Conservation (phyloP, 2,113 vertebrate genomes). For the Urocitellus parryii region DNA sequence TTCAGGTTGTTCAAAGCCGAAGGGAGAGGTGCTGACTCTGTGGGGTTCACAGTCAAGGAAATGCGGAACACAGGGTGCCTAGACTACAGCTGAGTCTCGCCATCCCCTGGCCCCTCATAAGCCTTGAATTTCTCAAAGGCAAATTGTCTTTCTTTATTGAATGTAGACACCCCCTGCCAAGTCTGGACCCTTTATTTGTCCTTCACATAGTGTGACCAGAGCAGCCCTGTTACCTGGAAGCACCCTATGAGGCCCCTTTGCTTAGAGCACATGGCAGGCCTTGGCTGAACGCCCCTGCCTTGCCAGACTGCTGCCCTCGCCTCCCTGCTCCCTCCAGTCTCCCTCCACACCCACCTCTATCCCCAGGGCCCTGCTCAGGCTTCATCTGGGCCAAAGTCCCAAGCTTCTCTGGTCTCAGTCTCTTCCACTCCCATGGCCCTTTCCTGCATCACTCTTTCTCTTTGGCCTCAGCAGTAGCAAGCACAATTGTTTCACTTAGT, state of each 20-base stretch:
- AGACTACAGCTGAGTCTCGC: neutral
- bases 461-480: no score
- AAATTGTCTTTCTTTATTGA: neutral
- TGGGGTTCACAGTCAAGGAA: neutral
- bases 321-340: neutral
- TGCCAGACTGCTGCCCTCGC: neutral
- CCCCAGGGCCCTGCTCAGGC: neutral
- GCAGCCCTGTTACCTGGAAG: neutral
- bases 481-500: neutral
- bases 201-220: neutral
- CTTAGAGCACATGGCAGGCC: neutral
- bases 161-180: no score
- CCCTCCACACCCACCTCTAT: neutral
- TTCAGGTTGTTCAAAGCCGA: neutral
- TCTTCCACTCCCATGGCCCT: fast-evolving
- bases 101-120: neutral
- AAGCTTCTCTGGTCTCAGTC: fast-evolving
- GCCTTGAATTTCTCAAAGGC: neutral
- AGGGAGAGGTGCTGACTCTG: neutral
- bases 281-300: no score
- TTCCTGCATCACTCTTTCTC: neutral
- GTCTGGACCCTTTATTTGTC: neutral
- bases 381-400: neutral
- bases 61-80: fast-evolving
- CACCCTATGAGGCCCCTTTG: neutral